phyloP scores from a whole-genome alignment of 2,888 invertebrate species.

The Pandemis cinnamomeana region DNA sequence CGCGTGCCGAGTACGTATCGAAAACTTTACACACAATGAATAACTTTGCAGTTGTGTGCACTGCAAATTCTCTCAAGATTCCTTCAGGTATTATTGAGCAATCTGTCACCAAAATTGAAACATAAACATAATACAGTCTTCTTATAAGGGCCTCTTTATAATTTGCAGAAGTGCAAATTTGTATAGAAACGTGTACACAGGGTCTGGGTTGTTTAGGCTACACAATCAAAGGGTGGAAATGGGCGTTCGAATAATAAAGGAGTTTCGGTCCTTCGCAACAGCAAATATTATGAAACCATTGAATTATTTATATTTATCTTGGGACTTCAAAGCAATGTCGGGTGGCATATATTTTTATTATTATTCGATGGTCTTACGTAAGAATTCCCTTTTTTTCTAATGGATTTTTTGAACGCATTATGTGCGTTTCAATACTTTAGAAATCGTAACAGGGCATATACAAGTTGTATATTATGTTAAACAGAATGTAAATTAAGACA shows the following conservation, averaged over 20 bases:
- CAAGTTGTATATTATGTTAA: too few species aligned
- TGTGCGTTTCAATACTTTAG: too few species aligned
- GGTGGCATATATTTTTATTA: not conserved
- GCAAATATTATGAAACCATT: conserved; percentile 23
- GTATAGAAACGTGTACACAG: conserved; percentile 10
- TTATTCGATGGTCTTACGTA: not conserved
- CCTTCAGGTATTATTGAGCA: not conserved
- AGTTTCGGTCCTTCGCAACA: conserved; percentile 14
- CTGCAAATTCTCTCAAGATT: not conserved
- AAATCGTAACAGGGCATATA: too few species aligned
- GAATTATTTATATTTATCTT: conserved; percentile 10
- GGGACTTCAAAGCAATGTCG: not conserved
- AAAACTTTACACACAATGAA: too few species aligned
- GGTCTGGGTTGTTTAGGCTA: conserved; percentile 23
- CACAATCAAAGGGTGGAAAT: conserved; percentile 20
- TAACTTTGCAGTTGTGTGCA: too few species aligned
- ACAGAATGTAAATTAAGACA: too few species aligned
- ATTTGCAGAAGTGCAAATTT: conserved; percentile 29
- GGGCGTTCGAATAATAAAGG: conserved; percentile 22
- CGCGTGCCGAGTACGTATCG: too few species aligned
- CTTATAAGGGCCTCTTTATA: conserved; percentile 16
- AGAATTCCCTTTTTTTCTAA: too few species aligned
- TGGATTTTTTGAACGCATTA: too few species aligned
- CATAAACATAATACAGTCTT: not conserved
- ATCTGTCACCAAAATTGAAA: not conserved